Percentiles rank a stretch among this genome's conserved stretches.
Conservation (phyloP, 2,113 vertebrate genomes). For the Caranx melampygus region DNA sequence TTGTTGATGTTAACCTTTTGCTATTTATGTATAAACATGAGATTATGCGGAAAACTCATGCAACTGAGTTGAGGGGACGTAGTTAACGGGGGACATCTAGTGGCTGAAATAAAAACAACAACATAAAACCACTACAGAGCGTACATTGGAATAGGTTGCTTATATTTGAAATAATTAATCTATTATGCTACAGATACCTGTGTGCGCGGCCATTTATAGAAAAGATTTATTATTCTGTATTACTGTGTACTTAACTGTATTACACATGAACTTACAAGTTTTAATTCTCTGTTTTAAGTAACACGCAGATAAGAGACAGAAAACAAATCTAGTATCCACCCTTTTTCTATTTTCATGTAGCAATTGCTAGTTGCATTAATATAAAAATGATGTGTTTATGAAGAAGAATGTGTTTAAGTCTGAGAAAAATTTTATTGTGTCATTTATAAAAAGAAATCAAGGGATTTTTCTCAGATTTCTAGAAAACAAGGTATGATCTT, state of each 20-base stretch:
- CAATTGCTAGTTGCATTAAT: background rate
- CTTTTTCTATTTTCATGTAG: background rate
- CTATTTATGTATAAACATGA: conserved; percentile 16
- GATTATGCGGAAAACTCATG: background rate
- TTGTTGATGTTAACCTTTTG: background rate
- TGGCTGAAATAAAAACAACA: conserved; percentile 29
- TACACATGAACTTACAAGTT: background rate
- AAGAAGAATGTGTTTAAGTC: background rate
- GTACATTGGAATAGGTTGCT: background rate
- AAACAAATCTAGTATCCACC: background rate
- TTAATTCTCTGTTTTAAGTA: background rate
- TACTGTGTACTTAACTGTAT: background rate
- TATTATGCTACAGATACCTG: background rate
- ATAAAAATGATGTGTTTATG: no score
- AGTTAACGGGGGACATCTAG: conserved; percentile 58
- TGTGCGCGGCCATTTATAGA: background rate
- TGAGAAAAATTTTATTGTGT: background rate
- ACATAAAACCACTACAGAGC: background rate
- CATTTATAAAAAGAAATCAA: background rate
- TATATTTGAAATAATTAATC: background rate
- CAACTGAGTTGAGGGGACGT: background rate
- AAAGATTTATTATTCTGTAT: background rate
- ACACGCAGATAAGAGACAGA: background rate
- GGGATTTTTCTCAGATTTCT: background rate
- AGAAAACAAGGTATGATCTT: background rate